Evolutionary conservation across 2,888 invertebrate species (phyloP), one percentile per base, ranked within the genome.

Genomic region (Nomada fabriciana): DNA sequence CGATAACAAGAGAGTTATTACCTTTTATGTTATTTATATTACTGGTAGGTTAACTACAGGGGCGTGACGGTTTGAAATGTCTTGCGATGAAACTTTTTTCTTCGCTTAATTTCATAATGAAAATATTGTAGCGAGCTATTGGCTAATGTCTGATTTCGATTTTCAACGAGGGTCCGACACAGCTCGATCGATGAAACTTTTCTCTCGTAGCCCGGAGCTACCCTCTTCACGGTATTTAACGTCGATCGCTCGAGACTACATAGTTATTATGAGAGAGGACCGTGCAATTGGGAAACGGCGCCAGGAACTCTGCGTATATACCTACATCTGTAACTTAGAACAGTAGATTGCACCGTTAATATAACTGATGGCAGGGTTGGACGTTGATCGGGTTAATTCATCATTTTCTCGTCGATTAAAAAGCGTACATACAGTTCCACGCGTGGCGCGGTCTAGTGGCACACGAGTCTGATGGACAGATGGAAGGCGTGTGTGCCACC

Each of bases 401-500:
- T 57, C 42, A 60, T 64, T 60, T 53, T 18, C 18, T 43, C 18
- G 74, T n/a, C 60, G 81, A 87, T 88, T 72, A 80, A 73, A 18
- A 59, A 25, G 52, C 47, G 52, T 29, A 18, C 42, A 63, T 29
- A 29, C 42, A 63, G 65, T 76, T 47, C 15, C 83, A 64, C 80
- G 82, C 73, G 85, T 82, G 82, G 69, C 76, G 74, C 83, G 78
- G 80, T 75, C 77, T 74, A 70, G 73, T 69, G 82, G 76, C 87
- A 76, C 75, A 80, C 59, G 77, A 81, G 72, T 57, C 67, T 72
- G 85, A 80, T 78, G 77, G 76, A 82, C 85, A 86, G 85, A 88
- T 82, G 82, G 88, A 88, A 87, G 83, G 85, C 88, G 89, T 87
- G 84, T 87, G 76, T 87, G 86, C 84, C 86, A 86, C 80, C 86